Evolutionary conservation across 2,797 vertebrate genomes (phyloP), one percentile per base, ranked within the genome.

Genomic region (Clarias fuscus): DNA sequence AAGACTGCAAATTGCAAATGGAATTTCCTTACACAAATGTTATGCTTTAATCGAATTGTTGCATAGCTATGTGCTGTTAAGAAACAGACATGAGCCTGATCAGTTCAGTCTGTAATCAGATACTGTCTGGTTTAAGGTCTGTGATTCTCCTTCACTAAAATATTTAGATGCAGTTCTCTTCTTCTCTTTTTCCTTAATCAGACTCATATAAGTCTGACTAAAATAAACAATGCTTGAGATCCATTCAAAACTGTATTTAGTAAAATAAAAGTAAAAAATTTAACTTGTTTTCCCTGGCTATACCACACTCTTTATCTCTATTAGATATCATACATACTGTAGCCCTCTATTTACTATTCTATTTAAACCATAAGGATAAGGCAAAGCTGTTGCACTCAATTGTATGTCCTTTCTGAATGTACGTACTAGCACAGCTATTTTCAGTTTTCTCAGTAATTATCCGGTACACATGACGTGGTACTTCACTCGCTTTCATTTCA

Each of bases 391-490:
- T 78, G 10, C 20, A 48, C 37, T 18, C 7, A 5, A 65, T 43
- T 65, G 13, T 64, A 43, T 24, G 7, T 65, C 37, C n/a, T 48
- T 6, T 65, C 14, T 27, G 24, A 37, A 79, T 62, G 77, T 13
- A 37, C 7, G 37, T 70, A 24, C 15, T 37, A 37, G 18, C 64
- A 37, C 22, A 20, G 7, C 22, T 64, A n/a, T 81, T 65, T 18
- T 81, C 40, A 27, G 78, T 62, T 65, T 80, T 24, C 24, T 64
- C 37, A 43, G 13, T 81, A 81, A 53, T 81, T 65, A 65, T 81
- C 15, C 0, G 30, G 30, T 61, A 78, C 58, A 79, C 61, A 40
- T 61, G 1, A 18, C 1, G 30, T 79, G 30, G 11, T 79, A 79
- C 20, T 62, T 79, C 0, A 24, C 58, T 61, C 30, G 2, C 58